Evolutionary conservation across 35 echinoderm and acorn worm genomes (phyloP).

Genomic region (Apostichopus californicus): DNA sequence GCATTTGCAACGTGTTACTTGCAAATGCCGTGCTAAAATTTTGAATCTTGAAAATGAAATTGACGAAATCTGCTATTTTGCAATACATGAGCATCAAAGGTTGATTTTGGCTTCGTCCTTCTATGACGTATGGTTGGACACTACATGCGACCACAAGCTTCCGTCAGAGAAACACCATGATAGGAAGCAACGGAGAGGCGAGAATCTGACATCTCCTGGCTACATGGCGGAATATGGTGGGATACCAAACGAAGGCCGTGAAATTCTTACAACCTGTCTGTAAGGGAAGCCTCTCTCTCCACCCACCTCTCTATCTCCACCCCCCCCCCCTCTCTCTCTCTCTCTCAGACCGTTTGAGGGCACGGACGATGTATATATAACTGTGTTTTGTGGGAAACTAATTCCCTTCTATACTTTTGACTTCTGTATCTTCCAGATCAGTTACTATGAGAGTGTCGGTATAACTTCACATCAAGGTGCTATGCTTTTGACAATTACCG

Average conservation of each 20-base stretch:
- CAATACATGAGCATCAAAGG: not conserved
- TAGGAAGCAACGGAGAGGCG: no score
- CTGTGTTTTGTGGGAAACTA: not conserved
- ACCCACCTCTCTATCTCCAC: no score
- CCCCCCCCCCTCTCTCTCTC: no score
- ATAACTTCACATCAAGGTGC: not conserved
- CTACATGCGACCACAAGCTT: not conserved
- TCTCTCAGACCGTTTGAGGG: not conserved
- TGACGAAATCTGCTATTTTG: no score
- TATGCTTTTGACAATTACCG: not conserved
- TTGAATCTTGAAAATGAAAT: no score
- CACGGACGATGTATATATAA: not conserved
- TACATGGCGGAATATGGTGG: not conserved
- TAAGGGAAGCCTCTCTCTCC: no score
- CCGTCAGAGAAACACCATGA: no score
- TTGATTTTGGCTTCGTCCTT: not conserved
- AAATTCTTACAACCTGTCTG: not conserved
- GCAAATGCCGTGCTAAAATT: no score
- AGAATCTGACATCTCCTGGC: no score
- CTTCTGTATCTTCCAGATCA: conserved; percentile 15
- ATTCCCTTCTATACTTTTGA: not conserved
- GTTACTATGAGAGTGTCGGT: conserved; percentile 33
- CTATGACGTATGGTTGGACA: not conserved
- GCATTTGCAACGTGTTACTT: no score
- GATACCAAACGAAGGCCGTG: not conserved